Base-by-base conservation (phyloP, 2,797 vertebrate species). In the Dicrostonyx torquatus region DNA sequence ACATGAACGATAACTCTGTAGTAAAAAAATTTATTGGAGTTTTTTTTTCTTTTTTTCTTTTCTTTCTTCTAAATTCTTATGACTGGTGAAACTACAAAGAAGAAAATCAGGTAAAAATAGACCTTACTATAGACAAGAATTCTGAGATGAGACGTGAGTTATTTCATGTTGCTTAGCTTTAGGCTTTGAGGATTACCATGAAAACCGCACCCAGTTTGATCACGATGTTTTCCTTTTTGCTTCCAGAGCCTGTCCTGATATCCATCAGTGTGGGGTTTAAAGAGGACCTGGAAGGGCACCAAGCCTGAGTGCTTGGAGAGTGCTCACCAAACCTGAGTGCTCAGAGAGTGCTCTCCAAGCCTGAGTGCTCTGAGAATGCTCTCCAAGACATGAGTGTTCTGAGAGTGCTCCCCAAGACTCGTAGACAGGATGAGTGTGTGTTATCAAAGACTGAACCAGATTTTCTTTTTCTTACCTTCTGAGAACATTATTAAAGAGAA, bases 401-500 rank as follows among this genome's bases (percentile, higher is more conserved):
- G 70, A 96, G 72, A 94, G 15, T 45, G 20, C 34, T 87, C 60
- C 95, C 64, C 45, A 70, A 91, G 86, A 93, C 48, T 66, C 66
- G 94, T 45, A 87, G 37, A 79, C 6, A 82, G 43, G 64, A 34
- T 96, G 45, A 92, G n/a, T 78, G 40, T 87, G 45, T 94, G 92
- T 91, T 95, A 64, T 40, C 6, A 14, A 58, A 80, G 34, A 82
- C 31, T 58, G 34, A 94, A 86, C 86, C 29, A 89, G 22, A 53
- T 64, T 84, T 70, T 87, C 66, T 55, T 75, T 77, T 80, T 87
- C 78, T 91, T 43, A 29, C 5, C 31, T 34, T 50, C 79, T 77
- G n/a, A 89, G 62, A 87, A 86, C 14, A 48, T 90, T 93, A 83
- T 88, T 92, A 76, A 94, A 94, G 93, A 91, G 93, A 93, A 95